Conservation (phyloP, 2,888 invertebrate genomes). For the Lomographa bimaculata region DNA sequence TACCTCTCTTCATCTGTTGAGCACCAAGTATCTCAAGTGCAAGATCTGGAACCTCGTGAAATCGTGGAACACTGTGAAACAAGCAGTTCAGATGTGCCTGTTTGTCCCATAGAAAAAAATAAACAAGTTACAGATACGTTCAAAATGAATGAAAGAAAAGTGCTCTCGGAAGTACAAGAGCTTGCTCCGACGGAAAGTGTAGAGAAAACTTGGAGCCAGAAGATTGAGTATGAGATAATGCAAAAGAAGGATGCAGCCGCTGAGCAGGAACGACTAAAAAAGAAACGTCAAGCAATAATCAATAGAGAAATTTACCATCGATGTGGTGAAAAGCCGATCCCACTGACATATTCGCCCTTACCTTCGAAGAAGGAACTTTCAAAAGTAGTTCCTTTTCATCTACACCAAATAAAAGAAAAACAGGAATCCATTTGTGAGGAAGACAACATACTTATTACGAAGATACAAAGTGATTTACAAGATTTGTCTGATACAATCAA, state of each 20-base stretch:
- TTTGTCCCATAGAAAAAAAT: constrained; percentile 4
- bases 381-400: too few species aligned
- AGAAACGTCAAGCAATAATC: constrained; percentile 59
- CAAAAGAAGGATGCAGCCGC: constrained; percentile 9
- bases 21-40: too few species aligned
- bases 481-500: constrained; percentile 20
- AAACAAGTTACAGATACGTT: constrained; percentile 30
- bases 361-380: constrained; percentile 5
- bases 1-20: constrained; percentile 9
- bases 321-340: constrained; percentile 49
- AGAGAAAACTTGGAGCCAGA: constrained; percentile 16
- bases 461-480: constrained; percentile 18
- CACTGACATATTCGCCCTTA: constrained; percentile 53
- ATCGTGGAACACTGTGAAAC: too few species aligned
- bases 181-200: constrained; percentile 30
- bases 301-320: constrained; percentile 53
- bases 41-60: too few species aligned
- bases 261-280: constrained; percentile 49
- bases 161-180: constrained; percentile 58
- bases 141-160: constrained; percentile 47
- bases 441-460: constrained; percentile 13
- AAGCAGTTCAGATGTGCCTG: constrained; percentile 5
- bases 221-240: constrained; percentile 20
- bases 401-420: neutral
- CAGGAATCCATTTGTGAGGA: constrained; percentile 4